Conservation (phyloP, 2,113 vertebrate genomes). For the Cardinalis cardinalis region DNA sequence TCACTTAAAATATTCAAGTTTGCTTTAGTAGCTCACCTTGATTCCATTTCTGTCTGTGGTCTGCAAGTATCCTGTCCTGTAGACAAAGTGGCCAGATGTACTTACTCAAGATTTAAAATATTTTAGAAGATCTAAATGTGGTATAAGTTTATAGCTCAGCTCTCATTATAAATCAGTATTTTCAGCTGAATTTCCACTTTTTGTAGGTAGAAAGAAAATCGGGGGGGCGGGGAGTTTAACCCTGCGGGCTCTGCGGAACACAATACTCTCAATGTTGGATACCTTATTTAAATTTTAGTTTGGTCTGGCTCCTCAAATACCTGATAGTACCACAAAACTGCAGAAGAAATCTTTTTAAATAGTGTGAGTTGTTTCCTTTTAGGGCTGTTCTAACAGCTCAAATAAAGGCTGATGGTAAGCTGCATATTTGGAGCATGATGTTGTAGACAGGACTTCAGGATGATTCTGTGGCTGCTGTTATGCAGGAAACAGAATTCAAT, state of each 20-base stretch:
- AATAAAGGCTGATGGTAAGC: background rate
- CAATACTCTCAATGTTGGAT: background rate
- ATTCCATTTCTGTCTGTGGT: background rate
- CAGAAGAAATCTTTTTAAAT: background rate
- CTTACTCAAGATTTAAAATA: background rate
- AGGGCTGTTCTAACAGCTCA: background rate
- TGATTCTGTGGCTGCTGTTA: background rate
- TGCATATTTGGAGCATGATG: background rate
- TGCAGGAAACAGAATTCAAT: constrained; percentile 35
- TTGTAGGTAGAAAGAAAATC: background rate
- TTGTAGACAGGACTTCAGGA: background rate
- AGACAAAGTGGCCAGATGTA: background rate
- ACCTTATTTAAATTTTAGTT: background rate
- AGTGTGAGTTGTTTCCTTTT: background rate
- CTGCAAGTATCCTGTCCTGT: background rate
- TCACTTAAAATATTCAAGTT: constrained; percentile 61
- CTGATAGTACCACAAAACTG: background rate
- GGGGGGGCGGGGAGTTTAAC: background rate
- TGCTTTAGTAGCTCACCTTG: constrained; percentile 45
- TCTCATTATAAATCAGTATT: background rate
- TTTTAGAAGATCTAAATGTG: background rate
- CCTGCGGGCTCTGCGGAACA: accelerated
- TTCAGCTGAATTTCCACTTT: background rate
- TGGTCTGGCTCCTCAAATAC: background rate
- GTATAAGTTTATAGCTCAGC: background rate